Conservation (phyloP, 2,113 vertebrate genomes). For the Cyprinodon brontotheroides region DNA sequence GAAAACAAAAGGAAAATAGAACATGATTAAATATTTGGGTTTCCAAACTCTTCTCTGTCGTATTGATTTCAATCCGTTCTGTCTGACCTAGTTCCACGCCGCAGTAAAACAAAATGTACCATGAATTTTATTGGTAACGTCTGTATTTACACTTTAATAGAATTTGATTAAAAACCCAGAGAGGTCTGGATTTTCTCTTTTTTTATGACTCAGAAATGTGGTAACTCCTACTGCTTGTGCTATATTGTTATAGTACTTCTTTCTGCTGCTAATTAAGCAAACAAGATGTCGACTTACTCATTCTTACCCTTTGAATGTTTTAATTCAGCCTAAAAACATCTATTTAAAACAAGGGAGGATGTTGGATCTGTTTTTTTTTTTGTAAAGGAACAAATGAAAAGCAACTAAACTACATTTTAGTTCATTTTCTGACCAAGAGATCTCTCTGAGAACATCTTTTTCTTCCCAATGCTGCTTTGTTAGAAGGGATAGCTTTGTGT, state of each 20-base stretch:
- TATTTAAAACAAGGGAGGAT: not conserved
- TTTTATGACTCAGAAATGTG: too few relatives aligned
- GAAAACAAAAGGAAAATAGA: too few relatives aligned
- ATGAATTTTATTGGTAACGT: not conserved
- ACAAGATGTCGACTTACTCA: not conserved
- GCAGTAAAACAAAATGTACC: not conserved
- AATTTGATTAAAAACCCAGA: too few relatives aligned
- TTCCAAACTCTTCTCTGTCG: too few relatives aligned
- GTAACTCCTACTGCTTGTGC: too few relatives aligned
- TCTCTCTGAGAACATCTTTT: not conserved
- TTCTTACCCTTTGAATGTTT: not conserved
- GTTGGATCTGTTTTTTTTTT: not conserved
- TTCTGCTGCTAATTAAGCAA: too few relatives aligned
- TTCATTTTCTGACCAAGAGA: not conserved
- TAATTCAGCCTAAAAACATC: not conserved
- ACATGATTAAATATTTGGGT: too few relatives aligned
- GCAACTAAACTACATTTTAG: not conserved
- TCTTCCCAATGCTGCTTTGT: conserved; percentile 1
- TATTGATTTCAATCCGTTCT: too few relatives aligned
- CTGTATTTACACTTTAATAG: too few relatives aligned
- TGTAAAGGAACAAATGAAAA: not conserved
- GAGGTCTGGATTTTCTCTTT: too few relatives aligned
- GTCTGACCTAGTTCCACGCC: not conserved
- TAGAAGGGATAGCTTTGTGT: conserved; percentile 59
- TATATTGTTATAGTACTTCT: too few relatives aligned